Conservation (phyloP, 2,113 vertebrate genomes). For the Connochaetes taurinus region DNA sequence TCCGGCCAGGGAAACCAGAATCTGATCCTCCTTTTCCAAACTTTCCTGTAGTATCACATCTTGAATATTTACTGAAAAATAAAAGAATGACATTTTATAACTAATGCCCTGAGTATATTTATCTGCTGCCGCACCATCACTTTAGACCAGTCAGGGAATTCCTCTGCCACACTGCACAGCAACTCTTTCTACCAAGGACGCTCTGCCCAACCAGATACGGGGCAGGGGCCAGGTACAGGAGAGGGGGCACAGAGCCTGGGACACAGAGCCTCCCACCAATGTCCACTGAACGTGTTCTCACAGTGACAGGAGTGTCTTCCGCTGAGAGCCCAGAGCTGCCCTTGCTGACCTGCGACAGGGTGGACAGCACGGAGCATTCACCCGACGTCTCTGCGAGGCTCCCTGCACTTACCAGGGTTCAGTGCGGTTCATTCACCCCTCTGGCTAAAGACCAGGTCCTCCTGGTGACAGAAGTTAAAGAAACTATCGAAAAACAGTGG, state of each 20-base stretch:
- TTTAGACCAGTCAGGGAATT: neutral
- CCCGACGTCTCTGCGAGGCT: neutral
- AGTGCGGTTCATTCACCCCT: neutral
- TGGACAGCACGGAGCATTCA: neutral
- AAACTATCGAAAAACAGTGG: neutral
- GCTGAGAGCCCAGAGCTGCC: neutral
- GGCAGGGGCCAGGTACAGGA: accelerated
- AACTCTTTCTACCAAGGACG: neutral
- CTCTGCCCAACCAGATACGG: neutral
- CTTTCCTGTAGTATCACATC: conserved; percentile 95
- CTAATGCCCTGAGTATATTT: neutral
- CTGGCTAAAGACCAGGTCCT: neutral
- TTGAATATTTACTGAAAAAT: conserved; percentile 93
- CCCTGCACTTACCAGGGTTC: neutral
- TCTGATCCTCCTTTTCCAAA: conserved; percentile 96
- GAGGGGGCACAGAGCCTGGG: neutral
- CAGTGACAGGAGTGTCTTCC: neutral
- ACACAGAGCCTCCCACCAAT: neutral
- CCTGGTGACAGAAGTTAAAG: neutral
- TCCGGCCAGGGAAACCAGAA: conserved; percentile 95
- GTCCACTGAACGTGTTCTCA: accelerated
- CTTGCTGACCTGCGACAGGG: accelerated
- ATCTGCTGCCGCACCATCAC: neutral
- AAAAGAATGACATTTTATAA: conserved; percentile 39
- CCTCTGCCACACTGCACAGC: neutral